A percentile compares a stretch with the other conserved stretches of the same genome.
Evolutionary conservation across 1,140 invertebrate species (phyloP).

Genomic region (Pemphigus obesinymphae): DNA sequence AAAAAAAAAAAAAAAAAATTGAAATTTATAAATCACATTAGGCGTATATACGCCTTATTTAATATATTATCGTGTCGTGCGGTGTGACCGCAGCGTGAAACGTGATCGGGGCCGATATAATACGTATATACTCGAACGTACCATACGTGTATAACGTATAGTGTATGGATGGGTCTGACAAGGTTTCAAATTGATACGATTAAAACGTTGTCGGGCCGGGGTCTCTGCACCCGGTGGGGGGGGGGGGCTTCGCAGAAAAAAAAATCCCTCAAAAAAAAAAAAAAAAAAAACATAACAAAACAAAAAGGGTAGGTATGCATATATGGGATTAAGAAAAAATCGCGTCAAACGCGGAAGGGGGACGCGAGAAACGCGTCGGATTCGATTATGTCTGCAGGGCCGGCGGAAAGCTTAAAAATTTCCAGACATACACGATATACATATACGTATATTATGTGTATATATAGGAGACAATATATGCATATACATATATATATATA

Average conservation of each 20-base stretch:
- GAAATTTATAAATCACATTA: neutral
- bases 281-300: too few relatives aligned
- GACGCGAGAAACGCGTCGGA: neutral
- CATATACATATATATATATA: neutral
- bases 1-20: too few relatives aligned
- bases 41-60: too few relatives aligned
- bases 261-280: too few relatives aligned
- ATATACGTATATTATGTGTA: neutral
- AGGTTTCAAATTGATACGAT: conserved; percentile 18
- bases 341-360: too few relatives aligned
- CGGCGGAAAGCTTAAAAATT: neutral
- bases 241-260: neutral
- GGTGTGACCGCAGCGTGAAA: conserved; percentile 12
- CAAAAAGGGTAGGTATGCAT: too few relatives aligned
- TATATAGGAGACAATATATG: neutral
- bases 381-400: neutral
- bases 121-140: too few relatives aligned
- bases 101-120: neutral
- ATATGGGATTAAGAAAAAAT: too few relatives aligned
- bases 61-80: too few relatives aligned
- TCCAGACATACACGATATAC: neutral
- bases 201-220: too few relatives aligned
- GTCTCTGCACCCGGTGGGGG: neutral
- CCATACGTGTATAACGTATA: neutral
- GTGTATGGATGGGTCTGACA: neutral